Evolutionary conservation across 35 echinoderm and acorn worm species (phyloP).

Genomic region (Nesometra sesokonis): DNA sequence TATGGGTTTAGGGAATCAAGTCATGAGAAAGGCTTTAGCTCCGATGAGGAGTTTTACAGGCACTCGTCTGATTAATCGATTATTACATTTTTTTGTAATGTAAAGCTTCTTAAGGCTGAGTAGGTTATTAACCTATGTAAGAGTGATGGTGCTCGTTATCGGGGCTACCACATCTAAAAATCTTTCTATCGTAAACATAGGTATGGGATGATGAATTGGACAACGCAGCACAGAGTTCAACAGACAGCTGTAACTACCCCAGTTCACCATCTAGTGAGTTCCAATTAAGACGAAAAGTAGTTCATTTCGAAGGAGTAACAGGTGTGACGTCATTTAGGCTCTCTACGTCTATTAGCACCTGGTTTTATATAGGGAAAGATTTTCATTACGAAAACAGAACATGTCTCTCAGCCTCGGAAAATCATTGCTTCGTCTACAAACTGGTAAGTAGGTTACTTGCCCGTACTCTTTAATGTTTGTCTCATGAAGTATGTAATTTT

Average conservation of each 20-base stretch:
- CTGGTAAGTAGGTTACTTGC: background rate
- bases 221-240: background rate
- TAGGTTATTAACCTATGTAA: too few relatives aligned
- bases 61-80: too few relatives aligned
- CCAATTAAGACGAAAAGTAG: background rate
- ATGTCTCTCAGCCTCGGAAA: background rate
- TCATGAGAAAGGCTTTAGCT: too few relatives aligned
- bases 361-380: background rate
- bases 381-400: background rate
- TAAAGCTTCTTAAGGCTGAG: too few relatives aligned
- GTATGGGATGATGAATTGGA: background rate
- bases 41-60: too few relatives aligned
- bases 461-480: too few relatives aligned
- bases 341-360: background rate
- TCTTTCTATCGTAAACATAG: background rate
- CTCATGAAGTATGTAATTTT: too few relatives aligned
- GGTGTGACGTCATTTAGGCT: background rate
- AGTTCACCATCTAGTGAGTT: background rate
- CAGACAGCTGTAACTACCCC: background rate
- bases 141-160: too few relatives aligned
- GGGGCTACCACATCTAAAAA: too few relatives aligned
- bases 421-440: background rate
- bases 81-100: too few relatives aligned
- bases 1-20: too few relatives aligned
- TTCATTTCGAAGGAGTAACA: background rate